Evolutionary conservation across 2,113 vertebrate genomes (phyloP).

Genomic region (Spermophilus dauricus): DNA sequence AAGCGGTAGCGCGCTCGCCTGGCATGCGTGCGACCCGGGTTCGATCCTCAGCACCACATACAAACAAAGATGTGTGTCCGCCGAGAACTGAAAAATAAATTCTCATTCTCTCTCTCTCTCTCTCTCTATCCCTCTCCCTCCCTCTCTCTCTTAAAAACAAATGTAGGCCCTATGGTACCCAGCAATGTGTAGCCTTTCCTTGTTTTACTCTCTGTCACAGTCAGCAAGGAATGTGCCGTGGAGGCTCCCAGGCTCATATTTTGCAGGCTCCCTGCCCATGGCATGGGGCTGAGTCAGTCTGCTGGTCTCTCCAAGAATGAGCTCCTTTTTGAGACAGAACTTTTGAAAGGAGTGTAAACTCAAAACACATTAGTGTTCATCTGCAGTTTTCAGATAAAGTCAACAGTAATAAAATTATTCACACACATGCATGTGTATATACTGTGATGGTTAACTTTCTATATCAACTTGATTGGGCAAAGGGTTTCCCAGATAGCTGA

Average conservation of each 20-base stretch:
- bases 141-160: not conserved
- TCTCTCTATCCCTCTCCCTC: too few species aligned
- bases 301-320: not conserved
- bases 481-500: not conserved
- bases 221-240: not conserved
- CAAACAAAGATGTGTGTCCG: too few species aligned
- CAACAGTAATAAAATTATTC: not conserved
- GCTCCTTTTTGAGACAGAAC: not conserved
- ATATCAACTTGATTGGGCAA: not conserved
- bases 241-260: not conserved
- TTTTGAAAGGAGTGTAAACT: not conserved
- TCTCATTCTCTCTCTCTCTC: too few species aligned
- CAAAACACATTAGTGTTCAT: not conserved
- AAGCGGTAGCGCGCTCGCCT: too few species aligned
- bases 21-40: too few species aligned
- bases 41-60: too few species aligned
- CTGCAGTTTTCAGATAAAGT: not conserved
- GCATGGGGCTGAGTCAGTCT: not conserved
- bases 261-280: not conserved
- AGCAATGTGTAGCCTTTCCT: rapidly evolving
- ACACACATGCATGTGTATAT: not conserved
- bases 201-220: not conserved
- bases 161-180: not conserved
- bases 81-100: too few species aligned
- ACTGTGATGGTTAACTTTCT: not conserved